Evolutionary conservation across 2,888 invertebrate genomes (phyloP), one percentile per base, ranked within the genome.

Genomic region (Muschampia staudingeri): DNA sequence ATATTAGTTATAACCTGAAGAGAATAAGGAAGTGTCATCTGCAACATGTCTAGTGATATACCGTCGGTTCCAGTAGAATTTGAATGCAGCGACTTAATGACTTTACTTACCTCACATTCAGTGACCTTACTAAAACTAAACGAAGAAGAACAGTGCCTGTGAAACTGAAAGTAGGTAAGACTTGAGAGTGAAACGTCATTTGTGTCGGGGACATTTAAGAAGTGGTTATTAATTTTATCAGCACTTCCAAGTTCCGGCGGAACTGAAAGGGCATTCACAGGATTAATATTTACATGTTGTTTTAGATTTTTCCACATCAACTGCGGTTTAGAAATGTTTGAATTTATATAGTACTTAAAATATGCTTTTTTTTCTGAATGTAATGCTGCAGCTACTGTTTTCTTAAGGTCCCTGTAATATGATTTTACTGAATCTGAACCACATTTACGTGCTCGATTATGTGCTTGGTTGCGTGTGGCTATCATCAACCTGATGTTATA

Each of bases 241-340:
- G 65, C 14, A 65, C 12, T 11, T 2, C 25, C 30, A 19, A 65
- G 5, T 0, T n/a, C 16, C 14, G 37, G 34, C 8, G 67, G 67
- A 37, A 69, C 2, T 4, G 16, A 69, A 19, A 67, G 4, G 12
- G 25, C 14, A 69, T 14, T 69, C 30, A 14, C 14, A 1, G 34
- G 5, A 1, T 52, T 34, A 98, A 76, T 1, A 42, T 9, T 30
- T 3, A 76, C 19, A 11, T 52, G 52, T n/a, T 37, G 34, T 11
- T 56, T 75, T 16, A 75, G 16, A 37, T 75, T 16, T 37, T 75
- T 75, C 75, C 75, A 75, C 75, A 75, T 75, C 0, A 56, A 2
- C 42, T 12, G 37, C 0, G 75, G 75, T 11, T 75, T 52, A 19
- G 12, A 11, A 0, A 56, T 34, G 11, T 25, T 65, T 56, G 52